Conservation (phyloP, 2,113 vertebrate species). For the Dicrurus megarhynchus region DNA sequence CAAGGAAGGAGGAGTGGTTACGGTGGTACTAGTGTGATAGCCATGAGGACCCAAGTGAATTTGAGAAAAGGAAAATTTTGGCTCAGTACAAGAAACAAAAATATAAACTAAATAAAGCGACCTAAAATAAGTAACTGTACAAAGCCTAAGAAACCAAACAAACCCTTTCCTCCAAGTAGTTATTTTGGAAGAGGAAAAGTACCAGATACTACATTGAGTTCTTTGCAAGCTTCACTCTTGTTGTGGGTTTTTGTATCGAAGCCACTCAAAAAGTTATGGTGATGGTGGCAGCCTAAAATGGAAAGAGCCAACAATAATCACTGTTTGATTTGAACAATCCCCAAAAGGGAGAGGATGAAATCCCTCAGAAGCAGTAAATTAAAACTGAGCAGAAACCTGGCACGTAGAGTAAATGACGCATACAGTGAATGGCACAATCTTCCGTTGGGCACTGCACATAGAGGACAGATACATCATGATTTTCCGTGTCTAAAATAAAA, state of each 20-base stretch:
- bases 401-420: background rate
- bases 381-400: constrained; percentile 41
- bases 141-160: constrained; percentile 59
- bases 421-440: constrained; percentile 15
- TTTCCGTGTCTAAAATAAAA: constrained; percentile 35
- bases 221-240: background rate
- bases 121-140: constrained; percentile 40
- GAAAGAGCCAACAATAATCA: background rate
- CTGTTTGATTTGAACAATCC: constrained; percentile 2
- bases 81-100: constrained; percentile 17
- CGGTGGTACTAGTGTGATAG: background rate
- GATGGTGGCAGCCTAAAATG: constrained; percentile 23
- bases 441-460: background rate
- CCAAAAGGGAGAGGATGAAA: constrained; percentile 4
- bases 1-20: background rate
- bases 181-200: constrained; percentile 37
- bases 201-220: background rate
- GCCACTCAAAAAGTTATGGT: background rate
- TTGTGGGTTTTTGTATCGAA: background rate
- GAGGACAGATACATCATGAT: constrained; percentile 15
- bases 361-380: constrained; percentile 42
- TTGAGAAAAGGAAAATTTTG: background rate
- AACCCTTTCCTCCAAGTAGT: background rate
- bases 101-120: background rate
- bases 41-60: background rate